Evolutionary conservation across 2,113 vertebrate genomes (phyloP).

Genomic region (Scopus umbretta): DNA sequence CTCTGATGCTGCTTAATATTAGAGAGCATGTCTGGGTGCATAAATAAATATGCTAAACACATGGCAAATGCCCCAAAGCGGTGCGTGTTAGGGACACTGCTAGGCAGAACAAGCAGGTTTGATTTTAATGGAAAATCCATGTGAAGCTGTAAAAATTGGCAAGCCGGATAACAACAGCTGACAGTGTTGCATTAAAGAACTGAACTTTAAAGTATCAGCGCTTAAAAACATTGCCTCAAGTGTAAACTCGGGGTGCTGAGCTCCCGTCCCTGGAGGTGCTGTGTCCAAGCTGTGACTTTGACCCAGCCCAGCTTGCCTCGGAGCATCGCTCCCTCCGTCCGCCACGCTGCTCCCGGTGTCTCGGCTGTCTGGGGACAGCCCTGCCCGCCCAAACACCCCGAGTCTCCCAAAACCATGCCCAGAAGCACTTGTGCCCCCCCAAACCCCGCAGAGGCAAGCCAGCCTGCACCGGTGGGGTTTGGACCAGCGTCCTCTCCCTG

Average conservation of each 20-base stretch:
- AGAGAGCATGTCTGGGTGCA: not conserved
- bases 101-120: not conserved
- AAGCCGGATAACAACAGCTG: not conserved
- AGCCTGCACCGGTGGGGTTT: not conserved
- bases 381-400: not conserved
- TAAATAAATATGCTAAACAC: not conserved
- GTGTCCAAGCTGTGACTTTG: not conserved
- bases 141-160: not conserved
- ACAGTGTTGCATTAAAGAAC: not conserved
- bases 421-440: accelerated
- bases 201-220: not conserved
- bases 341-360: accelerated
- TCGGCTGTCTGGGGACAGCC: not conserved
- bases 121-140: not conserved
- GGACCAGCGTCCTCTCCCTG: not conserved
- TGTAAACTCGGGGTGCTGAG: not conserved
- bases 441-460: accelerated
- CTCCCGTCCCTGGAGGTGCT: not conserved
- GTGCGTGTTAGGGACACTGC: not conserved
- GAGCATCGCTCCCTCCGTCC: not conserved
- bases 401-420: not conserved
- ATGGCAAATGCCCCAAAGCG: not conserved
- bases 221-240: not conserved
- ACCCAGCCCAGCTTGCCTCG: not conserved
- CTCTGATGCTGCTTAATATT: not conserved